Base-by-base conservation (phyloP, 30 jellyfish, hydroid and myxozoan genomes). In the Turritopsis dohrnii region DNA sequence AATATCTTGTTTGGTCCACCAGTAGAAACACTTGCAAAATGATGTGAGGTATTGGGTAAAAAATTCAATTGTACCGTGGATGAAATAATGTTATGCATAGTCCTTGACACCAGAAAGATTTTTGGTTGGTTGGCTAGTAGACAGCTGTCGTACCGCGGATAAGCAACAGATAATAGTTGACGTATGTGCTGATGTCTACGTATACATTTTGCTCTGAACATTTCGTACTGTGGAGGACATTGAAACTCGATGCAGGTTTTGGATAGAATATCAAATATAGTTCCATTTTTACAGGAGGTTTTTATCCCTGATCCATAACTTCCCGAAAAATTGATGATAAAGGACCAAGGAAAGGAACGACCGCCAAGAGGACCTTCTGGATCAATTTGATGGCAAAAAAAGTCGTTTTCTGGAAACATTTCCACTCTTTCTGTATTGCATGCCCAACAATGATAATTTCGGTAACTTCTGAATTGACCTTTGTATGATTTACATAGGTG, bases 361-460 rank as follows among this genome's bases (percentile, higher is more conserved):
- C 16, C 30, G 22, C 60, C 60, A 3, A 3, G 60, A 41, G 13
- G 13, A 3, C 60, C 60, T 5, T 41, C 13, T 41, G 5, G 60
- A 41, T 41, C 60, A 41, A 41, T 41, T 13, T 41, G 5, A 5
- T 41, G 9, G 13, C 60, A 41, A 41, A 41, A 41, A 41, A 41
- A 41, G 13, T n/a, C n/a, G n/a, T n/a, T n/a, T n/a, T 41, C 60
- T 41, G 60, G 60, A 5, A 41, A 5, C 5, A 41, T 41, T 41
- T 41, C 13, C 60, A 9, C 77, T n/a, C 17, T 23, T 19, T 69
- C 77, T 16, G 9, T 69, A 27, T 69, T 69, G 22, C 77, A 69
- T 69, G 31, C 30, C 77, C 77, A 69, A 21, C 77, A 69, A 69
- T 69, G 77, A 27, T 69, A 69, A 69, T 69, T 69, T 69, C 31